These are phyloP conservation scores for Brachyhypopomus occidentalis DNA, from an alignment of 2,113 vertebrate species.

Conservation along the genomic window DNA sequence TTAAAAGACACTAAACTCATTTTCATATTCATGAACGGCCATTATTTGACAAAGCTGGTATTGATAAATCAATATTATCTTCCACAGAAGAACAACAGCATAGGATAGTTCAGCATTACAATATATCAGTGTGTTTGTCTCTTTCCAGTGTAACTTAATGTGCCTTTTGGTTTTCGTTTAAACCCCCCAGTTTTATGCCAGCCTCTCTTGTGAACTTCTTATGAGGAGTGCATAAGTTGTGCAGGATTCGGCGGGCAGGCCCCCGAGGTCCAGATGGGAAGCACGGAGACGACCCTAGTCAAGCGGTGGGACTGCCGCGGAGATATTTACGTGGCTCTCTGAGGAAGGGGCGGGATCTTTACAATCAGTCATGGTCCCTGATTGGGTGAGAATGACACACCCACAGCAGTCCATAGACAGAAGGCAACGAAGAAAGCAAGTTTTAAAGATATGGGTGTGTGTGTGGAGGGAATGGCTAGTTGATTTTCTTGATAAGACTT, in stretches of 20 bases:
- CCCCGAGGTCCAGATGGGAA: conserved; percentile 36
- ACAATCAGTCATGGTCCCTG: conserved; percentile 40
- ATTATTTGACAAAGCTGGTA: conserved; percentile 13
- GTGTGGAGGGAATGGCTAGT: too few species aligned
- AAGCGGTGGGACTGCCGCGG: conserved; percentile 41
- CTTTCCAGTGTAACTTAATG: neutral
- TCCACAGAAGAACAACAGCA: conserved; percentile 34
- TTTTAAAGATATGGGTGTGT: neutral
- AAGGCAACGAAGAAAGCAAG: conserved; percentile 26
- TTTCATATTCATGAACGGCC: conserved; percentile 11
- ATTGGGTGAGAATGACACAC: conserved; percentile 1
- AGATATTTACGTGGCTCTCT: conserved; percentile 44
- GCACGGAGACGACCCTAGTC: conserved; percentile 13
- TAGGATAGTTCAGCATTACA: conserved; percentile 33
- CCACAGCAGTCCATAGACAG: neutral
- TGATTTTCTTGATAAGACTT: neutral
- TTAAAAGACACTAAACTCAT: conserved; percentile 10
- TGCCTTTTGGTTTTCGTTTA: neutral
- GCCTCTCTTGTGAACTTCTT: neutral
- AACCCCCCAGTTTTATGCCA: too few species aligned
- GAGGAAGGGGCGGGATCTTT: conserved; percentile 12
- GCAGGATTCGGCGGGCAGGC: conserved; percentile 20
- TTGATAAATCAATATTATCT: conserved; percentile 9
- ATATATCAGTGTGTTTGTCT: neutral
- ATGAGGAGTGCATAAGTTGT: conserved; percentile 40